Base-by-base conservation (phyloP, 2,888 invertebrate genomes). In the Nomada ferruginata region DNA sequence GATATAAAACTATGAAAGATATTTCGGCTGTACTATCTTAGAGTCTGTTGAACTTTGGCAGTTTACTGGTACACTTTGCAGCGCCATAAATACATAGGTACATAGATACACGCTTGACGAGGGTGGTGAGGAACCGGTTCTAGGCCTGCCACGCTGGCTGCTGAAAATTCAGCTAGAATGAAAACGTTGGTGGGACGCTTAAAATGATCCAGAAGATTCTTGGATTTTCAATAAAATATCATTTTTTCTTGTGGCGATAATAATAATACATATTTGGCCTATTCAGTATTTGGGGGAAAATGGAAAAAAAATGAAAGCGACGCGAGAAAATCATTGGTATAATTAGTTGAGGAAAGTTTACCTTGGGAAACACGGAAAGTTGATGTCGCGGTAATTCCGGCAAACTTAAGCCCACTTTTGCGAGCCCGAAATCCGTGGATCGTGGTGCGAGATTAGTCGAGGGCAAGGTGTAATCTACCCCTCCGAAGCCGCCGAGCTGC, bases 381-480 rank as follows among this genome's bases (percentile, higher is more conserved):
- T 89, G 86, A 75, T 89, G 82, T 80, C 84, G 89, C 42, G 86
- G 77, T 76, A 89, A 83, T 85, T 92, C 90, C 71, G 89, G 84
- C 20, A 89, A 75, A 88, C 84, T 88, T 77, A 91, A 85, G 75
- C 89, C 89, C 86, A 88, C 85, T 89, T 91, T 91, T 70, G 87
- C 86, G 69, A 89, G 83, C 15, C 85, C 90, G 61, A 89, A 82
- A 59, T 87, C 85, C 72, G 86, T 71, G 47, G 89, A 84, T 78
- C 89, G 89, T 55, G 85, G 65, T 36, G 80, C 84, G 44, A 87
- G 85, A 89, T 90, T 90, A 84, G 85, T 84, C 52, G 89, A 64
- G 78, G 88, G 87, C 74, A 85, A 79, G 68, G 89, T 75, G 84
- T 90, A 92, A 88, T 92, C 91, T 84, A 93, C 87, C 70, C 91